Conservation (phyloP, 2,888 invertebrate genomes). For the Andrena hattorfiana region DNA sequence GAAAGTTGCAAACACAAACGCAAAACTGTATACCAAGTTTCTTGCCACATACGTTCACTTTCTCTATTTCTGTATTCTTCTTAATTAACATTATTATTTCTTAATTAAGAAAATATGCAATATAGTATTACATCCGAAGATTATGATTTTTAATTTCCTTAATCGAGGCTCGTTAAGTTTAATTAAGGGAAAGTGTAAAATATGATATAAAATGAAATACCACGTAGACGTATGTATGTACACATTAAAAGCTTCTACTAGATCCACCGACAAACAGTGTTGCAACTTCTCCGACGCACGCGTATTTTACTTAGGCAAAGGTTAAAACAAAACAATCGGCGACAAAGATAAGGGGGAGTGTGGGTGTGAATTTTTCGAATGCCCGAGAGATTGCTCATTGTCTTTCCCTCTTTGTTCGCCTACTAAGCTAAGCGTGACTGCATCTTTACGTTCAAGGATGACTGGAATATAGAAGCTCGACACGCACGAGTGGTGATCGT, state of each 20-base stretch:
- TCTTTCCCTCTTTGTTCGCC: conserved; percentile 61
- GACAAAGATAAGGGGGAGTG: conserved; percentile 53
- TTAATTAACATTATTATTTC: not conserved
- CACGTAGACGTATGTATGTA: not conserved
- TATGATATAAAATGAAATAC: conserved; percentile 2
- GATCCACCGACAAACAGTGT: conserved; percentile 2
- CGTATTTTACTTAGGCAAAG: conserved; percentile 7
- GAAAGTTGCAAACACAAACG: not conserved
- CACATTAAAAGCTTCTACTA: not conserved
- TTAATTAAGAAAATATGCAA: conserved; percentile 6
- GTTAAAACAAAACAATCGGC: conserved; percentile 44
- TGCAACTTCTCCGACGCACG: conserved; percentile 3
- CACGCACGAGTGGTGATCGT: conserved; percentile 53
- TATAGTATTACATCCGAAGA: not conserved
- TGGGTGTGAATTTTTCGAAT: conserved; percentile 70
- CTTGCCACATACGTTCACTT: conserved; percentile 5
- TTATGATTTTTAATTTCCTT: conserved; percentile 1
- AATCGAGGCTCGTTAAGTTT: not conserved
- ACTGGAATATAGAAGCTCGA: conserved; percentile 65
- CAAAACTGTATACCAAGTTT: not conserved
- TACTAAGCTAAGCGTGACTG: conserved; percentile 55
- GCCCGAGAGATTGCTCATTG: conserved; percentile 64
- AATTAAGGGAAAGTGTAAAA: conserved; percentile 15
- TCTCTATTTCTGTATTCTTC: conserved; percentile 6
- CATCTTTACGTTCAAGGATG: conserved; percentile 75